Evolutionary conservation across 2,888 invertebrate species (phyloP).

Genomic region (Rutpela maculata): DNA sequence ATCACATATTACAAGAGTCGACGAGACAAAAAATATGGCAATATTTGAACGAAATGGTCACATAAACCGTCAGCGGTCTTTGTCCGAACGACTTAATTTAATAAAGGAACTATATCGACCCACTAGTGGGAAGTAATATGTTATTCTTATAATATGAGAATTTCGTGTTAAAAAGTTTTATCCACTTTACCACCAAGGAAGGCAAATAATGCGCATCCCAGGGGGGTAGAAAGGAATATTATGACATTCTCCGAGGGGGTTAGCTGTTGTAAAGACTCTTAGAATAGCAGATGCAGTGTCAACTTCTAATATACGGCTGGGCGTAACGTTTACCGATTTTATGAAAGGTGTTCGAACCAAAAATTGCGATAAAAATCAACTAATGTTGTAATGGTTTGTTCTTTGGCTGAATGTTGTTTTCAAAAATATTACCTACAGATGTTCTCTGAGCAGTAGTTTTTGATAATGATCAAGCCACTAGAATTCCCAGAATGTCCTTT

Average conservation of each 20-base stretch:
- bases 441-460: constrained; percentile 11
- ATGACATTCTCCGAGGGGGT: constrained; percentile 70
- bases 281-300: constrained; percentile 66
- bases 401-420: neutral
- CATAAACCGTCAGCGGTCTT: neutral
- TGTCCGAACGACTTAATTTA: constrained; percentile 35
- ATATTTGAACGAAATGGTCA: constrained; percentile 1
- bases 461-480: constrained; percentile 19
- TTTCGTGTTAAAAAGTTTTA: constrained; percentile 61
- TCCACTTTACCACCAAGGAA: constrained; percentile 68
- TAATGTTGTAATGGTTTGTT: constrained; percentile 40
- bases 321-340: constrained; percentile 62
- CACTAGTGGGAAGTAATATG: constrained; percentile 28
- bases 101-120: constrained; percentile 29
- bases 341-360: constrained; percentile 59
- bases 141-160: constrained; percentile 55
- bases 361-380: constrained; percentile 60
- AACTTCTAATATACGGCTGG: constrained; percentile 63
- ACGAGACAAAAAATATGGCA: neutral
- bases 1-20: neutral
- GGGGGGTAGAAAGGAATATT: constrained; percentile 71
- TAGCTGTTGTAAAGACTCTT: constrained; percentile 54
- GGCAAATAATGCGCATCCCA: constrained; percentile 65
- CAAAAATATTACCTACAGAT: constrained; percentile 33
- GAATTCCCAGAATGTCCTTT: neutral